Evolutionary conservation across 2,888 invertebrate genomes (phyloP), one percentile per base, ranked within the genome.

Genomic region (Fragum sueziense): DNA sequence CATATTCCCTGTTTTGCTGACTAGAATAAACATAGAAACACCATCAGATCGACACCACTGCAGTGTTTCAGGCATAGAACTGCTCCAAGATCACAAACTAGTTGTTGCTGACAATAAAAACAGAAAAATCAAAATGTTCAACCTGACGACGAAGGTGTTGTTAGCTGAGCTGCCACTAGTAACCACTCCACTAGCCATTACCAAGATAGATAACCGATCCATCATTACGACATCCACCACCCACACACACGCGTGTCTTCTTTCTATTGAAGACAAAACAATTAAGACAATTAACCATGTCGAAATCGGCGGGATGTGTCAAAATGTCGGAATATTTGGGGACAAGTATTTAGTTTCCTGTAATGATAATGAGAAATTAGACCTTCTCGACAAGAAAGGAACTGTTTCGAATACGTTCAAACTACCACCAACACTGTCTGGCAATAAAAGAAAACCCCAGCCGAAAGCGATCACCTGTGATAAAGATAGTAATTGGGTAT

Each of bases 41-140:
- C 65, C 22, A 17, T 65, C 65, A 11, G 65, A 65, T 27, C 37
- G 65, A 22, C 65, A 65, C 41, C 41, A 65, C 20, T 65, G 65
- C 25, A 65, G 65, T 27, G 22, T 65, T 25, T 65, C 65, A 7
- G 65, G 65, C 11, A 22, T 65, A 27, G 41, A 2, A 1, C 25
- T 65, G 17, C 34, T 65, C 6, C 9, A n/a, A 7, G 41, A 22
- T 31, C 11, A 14, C 11, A n/a, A 34, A 27, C 22, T 65, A 4
- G 41, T 65, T 9, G 37, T 65, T 27, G 37, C 47, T n/a, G 65
- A 65, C 27, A 65, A 65, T 25, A 41, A 41, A 25, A 65, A 65
- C 65, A 37, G 27, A 27, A 65, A 65, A 25, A 27, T 65, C 22
- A 65, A 65, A 41, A 1, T 65, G 22, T 65, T 65, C 27, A 41